Evolutionary conservation across 2,113 vertebrate species (phyloP).

Genomic region (Eidolon helvum): DNA sequence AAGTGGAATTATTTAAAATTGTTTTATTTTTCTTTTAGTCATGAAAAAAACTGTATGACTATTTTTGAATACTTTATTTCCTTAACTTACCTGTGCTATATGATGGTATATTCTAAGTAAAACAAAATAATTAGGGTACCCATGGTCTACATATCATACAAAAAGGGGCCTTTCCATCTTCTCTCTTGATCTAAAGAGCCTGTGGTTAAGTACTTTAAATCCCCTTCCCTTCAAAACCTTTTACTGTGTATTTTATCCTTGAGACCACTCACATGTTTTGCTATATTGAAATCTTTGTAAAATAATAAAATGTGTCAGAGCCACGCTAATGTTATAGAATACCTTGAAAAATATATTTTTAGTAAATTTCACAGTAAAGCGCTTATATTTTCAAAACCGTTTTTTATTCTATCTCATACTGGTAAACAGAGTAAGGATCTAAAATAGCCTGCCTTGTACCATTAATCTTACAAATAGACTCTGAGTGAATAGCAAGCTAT

Average conservation of each 20-base stretch:
- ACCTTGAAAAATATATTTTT: conserved; percentile 12
- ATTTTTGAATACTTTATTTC: neutral
- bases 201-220: neutral
- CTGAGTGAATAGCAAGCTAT: conserved; percentile 31
- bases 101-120: neutral
- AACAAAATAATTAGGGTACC: neutral
- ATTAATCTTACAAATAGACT: conserved; percentile 59
- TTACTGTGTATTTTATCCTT: neutral
- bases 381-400: conserved; percentile 33
- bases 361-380: neutral
- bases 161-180: neutral
- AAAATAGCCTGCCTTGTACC: conserved; percentile 20
- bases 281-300: neutral
- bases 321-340: neutral
- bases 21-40: neutral
- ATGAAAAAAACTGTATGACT: neutral
- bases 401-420: conserved; percentile 36
- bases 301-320: conserved; percentile 1
- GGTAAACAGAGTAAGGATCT: neutral
- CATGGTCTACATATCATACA: neutral
- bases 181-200: neutral
- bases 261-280: neutral
- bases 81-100: neutral
- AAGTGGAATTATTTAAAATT: neutral
- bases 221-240: neutral